Evolutionary conservation across 2,113 vertebrate species (phyloP).

Genomic region (Myocastor coypus): DNA sequence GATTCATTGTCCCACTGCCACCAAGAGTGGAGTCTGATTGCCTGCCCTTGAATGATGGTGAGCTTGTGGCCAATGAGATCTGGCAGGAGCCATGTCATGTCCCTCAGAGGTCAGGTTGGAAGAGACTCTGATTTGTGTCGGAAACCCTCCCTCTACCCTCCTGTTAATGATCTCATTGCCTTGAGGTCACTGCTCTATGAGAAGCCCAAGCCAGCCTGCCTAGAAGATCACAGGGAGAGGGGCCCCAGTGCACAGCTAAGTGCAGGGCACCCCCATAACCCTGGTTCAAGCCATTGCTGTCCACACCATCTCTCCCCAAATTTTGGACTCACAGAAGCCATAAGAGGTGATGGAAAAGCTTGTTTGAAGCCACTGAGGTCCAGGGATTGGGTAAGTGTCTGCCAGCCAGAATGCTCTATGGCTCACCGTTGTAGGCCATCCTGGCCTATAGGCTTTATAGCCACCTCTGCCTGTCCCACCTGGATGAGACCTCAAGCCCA

Average conservation of each 20-base stretch:
- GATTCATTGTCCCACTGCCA: too few relatives aligned
- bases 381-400: not conserved
- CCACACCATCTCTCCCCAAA: not conserved
- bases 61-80: not conserved
- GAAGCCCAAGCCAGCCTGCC: not conserved
- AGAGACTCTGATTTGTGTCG: not conserved
- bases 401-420: not conserved
- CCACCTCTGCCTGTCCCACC: not conserved
- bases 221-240: not conserved
- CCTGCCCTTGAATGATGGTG: not conserved
- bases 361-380: not conserved
- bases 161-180: too few relatives aligned
- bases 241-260: not conserved
- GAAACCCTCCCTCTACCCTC: not conserved
- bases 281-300: not conserved
- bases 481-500: not conserved
- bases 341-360: not conserved
- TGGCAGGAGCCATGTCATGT: not conserved
- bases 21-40: not conserved
- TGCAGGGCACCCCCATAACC: not conserved
- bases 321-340: too few relatives aligned
- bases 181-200: not conserved
- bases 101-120: not conserved
- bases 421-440: not conserved
- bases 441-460: not conserved